Conservation (phyloP, 2,113 vertebrate genomes). For the Fulmarus glacialis region DNA sequence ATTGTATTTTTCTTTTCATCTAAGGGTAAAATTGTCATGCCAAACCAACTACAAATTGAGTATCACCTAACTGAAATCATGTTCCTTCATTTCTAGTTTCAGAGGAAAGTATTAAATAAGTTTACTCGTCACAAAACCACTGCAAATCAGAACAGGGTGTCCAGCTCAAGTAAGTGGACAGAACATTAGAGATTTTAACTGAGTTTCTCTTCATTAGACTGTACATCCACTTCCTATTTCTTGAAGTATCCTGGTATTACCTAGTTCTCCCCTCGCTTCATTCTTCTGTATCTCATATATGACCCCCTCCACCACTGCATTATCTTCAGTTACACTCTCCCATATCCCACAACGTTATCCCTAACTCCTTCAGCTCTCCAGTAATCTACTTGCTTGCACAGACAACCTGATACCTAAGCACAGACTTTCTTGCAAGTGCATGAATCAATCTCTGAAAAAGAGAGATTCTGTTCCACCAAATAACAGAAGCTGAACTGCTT, state of each 20-base stretch:
- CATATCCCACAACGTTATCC: background rate
- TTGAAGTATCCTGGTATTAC: background rate
- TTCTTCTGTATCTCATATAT: background rate
- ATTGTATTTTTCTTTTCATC: background rate
- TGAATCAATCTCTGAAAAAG: background rate
- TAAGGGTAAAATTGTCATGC: background rate
- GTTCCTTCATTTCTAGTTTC: constrained; percentile 18
- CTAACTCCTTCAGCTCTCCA: background rate
- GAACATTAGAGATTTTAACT: background rate
- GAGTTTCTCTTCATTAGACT: background rate
- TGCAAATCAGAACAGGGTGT: background rate
- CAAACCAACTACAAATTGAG: background rate
- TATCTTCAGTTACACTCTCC: background rate
- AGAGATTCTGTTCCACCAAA: background rate
- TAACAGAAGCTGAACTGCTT: background rate
- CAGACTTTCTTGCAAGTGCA: background rate
- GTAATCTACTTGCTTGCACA: background rate
- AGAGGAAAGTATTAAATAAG: background rate
- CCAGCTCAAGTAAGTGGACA: background rate
- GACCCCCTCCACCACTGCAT: background rate
- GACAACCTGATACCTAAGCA: background rate
- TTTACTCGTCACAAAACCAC: background rate
- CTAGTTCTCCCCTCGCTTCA: background rate
- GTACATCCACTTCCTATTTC: background rate
- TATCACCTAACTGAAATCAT: constrained; percentile 1